phyloP scores from a whole-genome alignment of 2,797 vertebrate genomes.

The Chaetophractus vellerosus region DNA sequence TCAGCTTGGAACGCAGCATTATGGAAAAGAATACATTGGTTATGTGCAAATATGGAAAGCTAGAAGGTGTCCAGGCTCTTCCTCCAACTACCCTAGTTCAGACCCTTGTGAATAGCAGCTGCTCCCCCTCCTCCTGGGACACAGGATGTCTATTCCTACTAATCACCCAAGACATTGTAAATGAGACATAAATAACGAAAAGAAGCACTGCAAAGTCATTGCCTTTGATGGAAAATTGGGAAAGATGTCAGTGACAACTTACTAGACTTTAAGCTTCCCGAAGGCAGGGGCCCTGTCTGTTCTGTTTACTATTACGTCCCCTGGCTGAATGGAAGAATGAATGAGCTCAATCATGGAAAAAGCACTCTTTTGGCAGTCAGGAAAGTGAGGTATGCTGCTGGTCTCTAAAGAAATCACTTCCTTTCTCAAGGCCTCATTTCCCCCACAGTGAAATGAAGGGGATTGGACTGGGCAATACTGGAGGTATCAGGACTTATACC shows the following conservation, averaged over 20 bases:
- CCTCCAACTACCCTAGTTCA: background rate
- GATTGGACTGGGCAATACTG: background rate
- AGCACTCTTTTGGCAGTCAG: background rate
- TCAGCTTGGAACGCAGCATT: background rate
- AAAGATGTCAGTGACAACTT: background rate
- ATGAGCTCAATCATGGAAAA: background rate
- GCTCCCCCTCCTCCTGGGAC: background rate
- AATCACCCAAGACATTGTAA: background rate
- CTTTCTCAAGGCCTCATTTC: background rate
- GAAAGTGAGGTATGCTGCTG: background rate
- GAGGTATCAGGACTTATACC: background rate
- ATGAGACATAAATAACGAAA: slow-evolving; percentile 18
- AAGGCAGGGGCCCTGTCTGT: background rate
- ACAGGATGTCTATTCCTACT: background rate
- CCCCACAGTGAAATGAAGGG: background rate
- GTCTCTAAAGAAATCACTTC: background rate
- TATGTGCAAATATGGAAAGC: background rate
- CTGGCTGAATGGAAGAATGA: background rate
- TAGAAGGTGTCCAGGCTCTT: background rate
- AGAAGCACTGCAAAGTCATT: background rate
- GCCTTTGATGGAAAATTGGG: background rate
- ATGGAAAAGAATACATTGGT: background rate
- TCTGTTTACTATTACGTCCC: background rate
- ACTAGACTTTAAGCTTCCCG: background rate
- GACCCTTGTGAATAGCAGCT: background rate